phyloP scores from a whole-genome alignment of 2,888 invertebrate genomes.

The Dorcus hopei region DNA sequence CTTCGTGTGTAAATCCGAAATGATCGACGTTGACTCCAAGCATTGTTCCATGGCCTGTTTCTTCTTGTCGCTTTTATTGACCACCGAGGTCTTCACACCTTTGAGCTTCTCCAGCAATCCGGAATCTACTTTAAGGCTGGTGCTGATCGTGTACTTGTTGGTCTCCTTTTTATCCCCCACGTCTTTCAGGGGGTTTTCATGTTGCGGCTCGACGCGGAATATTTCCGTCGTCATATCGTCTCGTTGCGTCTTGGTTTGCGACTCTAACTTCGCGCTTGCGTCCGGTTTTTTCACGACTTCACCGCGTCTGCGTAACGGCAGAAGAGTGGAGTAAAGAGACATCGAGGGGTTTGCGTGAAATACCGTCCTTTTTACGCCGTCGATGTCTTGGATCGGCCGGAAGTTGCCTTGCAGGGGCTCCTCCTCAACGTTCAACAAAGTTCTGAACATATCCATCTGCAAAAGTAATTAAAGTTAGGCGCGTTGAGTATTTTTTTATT shows the following conservation, averaged over 20 bases:
- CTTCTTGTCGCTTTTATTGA: too few relatives aligned
- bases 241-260: constrained; percentile 2
- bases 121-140: constrained; percentile 17
- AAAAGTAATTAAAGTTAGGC: too few relatives aligned
- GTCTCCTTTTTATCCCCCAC: constrained; percentile 1
- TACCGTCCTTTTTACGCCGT: constrained; percentile 44
- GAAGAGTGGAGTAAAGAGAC: constrained; percentile 52
- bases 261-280: not conserved
- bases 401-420: constrained; percentile 55
- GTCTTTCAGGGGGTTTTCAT: constrained; percentile 11
- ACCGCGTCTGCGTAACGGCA: constrained; percentile 32
- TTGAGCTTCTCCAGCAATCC: constrained; percentile 14
- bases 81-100: not conserved
- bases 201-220: constrained; percentile 10
- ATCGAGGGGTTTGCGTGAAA: constrained; percentile 57
- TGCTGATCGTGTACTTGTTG: constrained; percentile 18
- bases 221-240: constrained; percentile 5
- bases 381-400: constrained; percentile 51
- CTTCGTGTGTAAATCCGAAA: too few relatives aligned
- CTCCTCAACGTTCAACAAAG: constrained; percentile 48
- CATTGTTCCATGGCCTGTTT: too few relatives aligned
- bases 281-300: constrained; percentile 3
- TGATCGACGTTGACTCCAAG: too few relatives aligned
- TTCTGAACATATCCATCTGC: constrained; percentile 57
- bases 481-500: too few relatives aligned